Evolutionary conservation across 2,113 vertebrate genomes (phyloP).

Genomic region (Ochotona curzoniae): DNA sequence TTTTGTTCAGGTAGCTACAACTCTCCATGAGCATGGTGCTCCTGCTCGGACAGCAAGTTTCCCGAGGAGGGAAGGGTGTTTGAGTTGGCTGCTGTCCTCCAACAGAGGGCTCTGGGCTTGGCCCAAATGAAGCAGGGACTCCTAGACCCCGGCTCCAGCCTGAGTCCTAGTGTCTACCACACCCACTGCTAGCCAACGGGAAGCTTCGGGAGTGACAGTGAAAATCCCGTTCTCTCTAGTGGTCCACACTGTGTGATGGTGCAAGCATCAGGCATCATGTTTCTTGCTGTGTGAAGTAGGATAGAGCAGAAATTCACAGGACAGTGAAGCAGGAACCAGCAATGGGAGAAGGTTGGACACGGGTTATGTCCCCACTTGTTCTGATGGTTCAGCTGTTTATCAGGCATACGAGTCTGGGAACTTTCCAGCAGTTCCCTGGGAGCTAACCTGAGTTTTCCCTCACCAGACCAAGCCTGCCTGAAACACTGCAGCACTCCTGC

Average conservation of each 20-base stretch:
- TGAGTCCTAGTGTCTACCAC: not conserved
- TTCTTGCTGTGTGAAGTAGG: not conserved
- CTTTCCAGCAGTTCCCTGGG: not conserved
- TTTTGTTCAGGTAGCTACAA: constrained; percentile 17
- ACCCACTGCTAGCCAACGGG: not conserved
- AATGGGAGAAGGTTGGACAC: not conserved
- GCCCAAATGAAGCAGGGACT: not conserved
- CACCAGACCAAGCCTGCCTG: not conserved
- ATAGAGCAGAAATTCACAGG: not conserved
- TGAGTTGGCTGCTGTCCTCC: not conserved
- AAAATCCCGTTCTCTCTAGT: not conserved
- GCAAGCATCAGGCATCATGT: not conserved
- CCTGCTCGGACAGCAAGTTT: not conserved
- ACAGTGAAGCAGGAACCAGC: not conserved
- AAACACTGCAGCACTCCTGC: not conserved
- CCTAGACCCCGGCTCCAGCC: not conserved
- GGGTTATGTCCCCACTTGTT: not conserved
- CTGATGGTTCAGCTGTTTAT: not conserved
- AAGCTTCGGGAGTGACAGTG: not conserved
- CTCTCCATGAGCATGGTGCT: not conserved
- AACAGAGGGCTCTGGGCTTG: not conserved
- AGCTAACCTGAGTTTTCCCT: not conserved
- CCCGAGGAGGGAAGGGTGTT: not conserved
- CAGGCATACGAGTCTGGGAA: not conserved
- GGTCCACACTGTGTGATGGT: not conserved